These are phyloP conservation scores for Lates japonicus DNA, from an alignment of 2,797 vertebrate species.

Conservation along the genomic window DNA sequence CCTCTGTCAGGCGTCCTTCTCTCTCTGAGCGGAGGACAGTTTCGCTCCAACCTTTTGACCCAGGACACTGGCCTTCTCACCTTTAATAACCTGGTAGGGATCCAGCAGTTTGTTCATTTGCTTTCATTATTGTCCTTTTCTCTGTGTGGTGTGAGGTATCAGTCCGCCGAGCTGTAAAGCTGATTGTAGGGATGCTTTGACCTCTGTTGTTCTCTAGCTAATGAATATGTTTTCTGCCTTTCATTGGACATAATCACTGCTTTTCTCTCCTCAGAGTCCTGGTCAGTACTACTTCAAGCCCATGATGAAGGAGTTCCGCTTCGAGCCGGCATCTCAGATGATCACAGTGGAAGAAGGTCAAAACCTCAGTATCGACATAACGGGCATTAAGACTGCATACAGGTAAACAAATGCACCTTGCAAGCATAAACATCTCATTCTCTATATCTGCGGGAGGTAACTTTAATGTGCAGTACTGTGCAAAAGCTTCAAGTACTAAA, in stretches of 20 bases:
- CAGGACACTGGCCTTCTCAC: slow-evolving; percentile 96
- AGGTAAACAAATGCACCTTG: slow-evolving; percentile 83
- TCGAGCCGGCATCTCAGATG: slow-evolving; percentile 97
- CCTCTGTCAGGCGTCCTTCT: slow-evolving; percentile 96
- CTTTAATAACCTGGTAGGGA: slow-evolving; percentile 94
- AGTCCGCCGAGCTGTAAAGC: neutral
- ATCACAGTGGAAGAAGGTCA: slow-evolving; percentile 97
- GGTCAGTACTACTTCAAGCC: slow-evolving; percentile 99
- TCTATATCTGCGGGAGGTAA: neutral
- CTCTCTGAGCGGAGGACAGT: slow-evolving; percentile 96
- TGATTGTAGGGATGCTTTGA: neutral
- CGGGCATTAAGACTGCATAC: slow-evolving; percentile 96
- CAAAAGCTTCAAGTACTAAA: neutral
- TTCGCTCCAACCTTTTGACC: slow-evolving; percentile 96
- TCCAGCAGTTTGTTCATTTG: neutral
- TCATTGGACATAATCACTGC: neutral
- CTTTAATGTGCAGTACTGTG: neutral
- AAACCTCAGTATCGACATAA: slow-evolving; percentile 92
- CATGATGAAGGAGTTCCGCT: slow-evolving; percentile 99
- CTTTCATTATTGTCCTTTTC: neutral
- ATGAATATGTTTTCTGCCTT: neutral
- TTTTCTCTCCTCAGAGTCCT: slow-evolving; percentile 89
- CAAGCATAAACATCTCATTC: neutral
- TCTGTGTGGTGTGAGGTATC: neutral
- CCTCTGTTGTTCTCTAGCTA: neutral